Evolutionary conservation across 1,140 invertebrate species (phyloP).

Genomic region (Papilio glaucus): DNA sequence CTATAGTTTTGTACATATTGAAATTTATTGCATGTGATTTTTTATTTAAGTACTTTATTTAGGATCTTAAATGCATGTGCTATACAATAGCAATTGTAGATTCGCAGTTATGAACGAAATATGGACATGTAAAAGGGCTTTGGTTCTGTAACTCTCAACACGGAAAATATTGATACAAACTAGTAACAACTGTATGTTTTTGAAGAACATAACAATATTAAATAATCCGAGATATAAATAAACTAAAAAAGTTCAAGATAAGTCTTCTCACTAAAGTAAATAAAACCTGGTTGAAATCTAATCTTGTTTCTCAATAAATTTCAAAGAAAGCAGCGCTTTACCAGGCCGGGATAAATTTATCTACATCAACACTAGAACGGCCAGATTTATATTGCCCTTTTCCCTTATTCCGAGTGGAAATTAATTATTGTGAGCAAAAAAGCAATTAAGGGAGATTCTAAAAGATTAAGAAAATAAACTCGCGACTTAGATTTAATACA

Average conservation of each 20-base stretch:
- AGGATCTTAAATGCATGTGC: too few species aligned
- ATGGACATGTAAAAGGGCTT: too few species aligned
- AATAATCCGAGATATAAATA: too few species aligned
- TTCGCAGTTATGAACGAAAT: too few species aligned
- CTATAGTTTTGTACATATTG: background rate
- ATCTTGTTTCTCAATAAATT: constrained; percentile 16
- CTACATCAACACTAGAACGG: constrained; percentile 13
- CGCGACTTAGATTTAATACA: background rate
- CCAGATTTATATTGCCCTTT: background rate
- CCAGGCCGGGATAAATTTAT: constrained; percentile 3
- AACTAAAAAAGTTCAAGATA: background rate
- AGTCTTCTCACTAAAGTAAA: background rate
- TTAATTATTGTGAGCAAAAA: constrained; percentile 13
- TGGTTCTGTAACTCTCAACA: too few species aligned
- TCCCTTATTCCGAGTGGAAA: constrained; percentile 7
- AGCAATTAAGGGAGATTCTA: background rate
- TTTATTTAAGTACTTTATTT: too few species aligned
- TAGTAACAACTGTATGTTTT: too few species aligned
- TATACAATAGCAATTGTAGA: too few species aligned
- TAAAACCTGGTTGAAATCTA: background rate
- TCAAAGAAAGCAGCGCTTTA: background rate
- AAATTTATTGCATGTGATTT: too few species aligned
- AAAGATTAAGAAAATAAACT: background rate
- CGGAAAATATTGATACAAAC: too few species aligned
- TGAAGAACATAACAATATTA: too few species aligned